phyloP scores from a whole-genome alignment of 2,888 invertebrate species.

The Gymnocheta viridis region DNA sequence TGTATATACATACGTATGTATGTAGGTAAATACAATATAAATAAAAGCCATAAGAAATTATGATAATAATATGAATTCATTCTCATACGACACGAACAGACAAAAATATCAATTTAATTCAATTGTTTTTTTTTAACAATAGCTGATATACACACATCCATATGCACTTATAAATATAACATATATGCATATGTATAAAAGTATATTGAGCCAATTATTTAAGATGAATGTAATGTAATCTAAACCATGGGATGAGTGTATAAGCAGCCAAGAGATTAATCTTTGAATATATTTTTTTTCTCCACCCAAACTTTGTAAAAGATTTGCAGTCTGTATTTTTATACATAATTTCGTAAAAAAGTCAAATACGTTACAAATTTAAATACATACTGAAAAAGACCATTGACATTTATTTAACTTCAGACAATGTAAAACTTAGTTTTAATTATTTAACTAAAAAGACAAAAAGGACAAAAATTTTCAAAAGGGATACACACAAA shows the following conservation, averaged over 20 bases:
- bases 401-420: neutral
- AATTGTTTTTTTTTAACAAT: neutral
- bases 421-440: neutral
- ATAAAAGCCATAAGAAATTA: neutral
- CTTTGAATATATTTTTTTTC: too few relatives aligned
- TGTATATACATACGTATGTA: neutral
- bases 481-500: conserved; percentile 27
- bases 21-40: neutral
- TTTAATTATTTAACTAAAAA: neutral
- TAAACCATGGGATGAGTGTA: neutral
- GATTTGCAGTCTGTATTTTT: too few relatives aligned
- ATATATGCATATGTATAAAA: neutral
- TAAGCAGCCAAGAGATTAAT: too few relatives aligned
- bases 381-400: neutral
- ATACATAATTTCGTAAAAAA: neutral
- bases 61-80: neutral
- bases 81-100: neutral
- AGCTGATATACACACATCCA: neutral
- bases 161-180: neutral
- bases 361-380: neutral
- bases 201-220: conserved; percentile 7
- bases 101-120: neutral
- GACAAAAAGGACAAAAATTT: conserved; percentile 13
- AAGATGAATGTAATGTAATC: conserved; percentile 1
- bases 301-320: too few relatives aligned